These are phyloP conservation scores for Monochamus alternatus DNA, from an alignment of 2,888 invertebrate genomes.

Conservation along the genomic window DNA sequence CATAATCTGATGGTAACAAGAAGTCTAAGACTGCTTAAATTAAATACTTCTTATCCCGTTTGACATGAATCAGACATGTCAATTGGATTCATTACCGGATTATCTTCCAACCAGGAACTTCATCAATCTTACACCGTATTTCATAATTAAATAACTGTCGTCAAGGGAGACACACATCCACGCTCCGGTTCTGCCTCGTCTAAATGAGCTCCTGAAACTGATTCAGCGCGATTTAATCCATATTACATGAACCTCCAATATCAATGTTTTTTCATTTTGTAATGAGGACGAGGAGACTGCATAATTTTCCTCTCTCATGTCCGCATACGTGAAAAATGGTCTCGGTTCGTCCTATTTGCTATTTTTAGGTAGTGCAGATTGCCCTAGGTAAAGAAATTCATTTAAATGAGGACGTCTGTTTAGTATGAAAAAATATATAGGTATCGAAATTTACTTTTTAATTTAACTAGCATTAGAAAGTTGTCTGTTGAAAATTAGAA, in stretches of 20 bases:
- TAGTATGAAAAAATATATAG: neutral
- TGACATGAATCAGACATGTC: constrained; percentile 5
- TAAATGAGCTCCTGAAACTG: constrained; percentile 31
- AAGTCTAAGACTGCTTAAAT: neutral
- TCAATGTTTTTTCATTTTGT: constrained; percentile 59
- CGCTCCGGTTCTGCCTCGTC: neutral
- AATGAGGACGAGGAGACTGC: constrained; percentile 33
- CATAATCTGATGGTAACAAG: neutral
- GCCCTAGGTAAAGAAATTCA: constrained; percentile 33
- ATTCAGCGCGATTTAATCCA: constrained; percentile 58
- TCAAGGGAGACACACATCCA: constrained; percentile 22
- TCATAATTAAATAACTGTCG: constrained; percentile 24
- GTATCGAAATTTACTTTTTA: no score
- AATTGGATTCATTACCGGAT: constrained; percentile 19
- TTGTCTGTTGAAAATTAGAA: no score
- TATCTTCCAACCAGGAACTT: constrained; percentile 9
- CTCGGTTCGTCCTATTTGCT: constrained; percentile 40
- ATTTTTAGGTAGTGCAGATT: constrained; percentile 41
- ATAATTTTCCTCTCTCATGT: constrained; percentile 45
- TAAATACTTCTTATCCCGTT: constrained; percentile 12
- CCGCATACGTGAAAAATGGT: constrained; percentile 44
- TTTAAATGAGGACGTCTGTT: constrained; percentile 11
- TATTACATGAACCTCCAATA: constrained; percentile 59
- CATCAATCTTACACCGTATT: constrained; percentile 18
- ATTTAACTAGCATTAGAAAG: no score